phyloP scores from a whole-genome alignment of 2,797 vertebrate species.

The Poecilia velifera region DNA sequence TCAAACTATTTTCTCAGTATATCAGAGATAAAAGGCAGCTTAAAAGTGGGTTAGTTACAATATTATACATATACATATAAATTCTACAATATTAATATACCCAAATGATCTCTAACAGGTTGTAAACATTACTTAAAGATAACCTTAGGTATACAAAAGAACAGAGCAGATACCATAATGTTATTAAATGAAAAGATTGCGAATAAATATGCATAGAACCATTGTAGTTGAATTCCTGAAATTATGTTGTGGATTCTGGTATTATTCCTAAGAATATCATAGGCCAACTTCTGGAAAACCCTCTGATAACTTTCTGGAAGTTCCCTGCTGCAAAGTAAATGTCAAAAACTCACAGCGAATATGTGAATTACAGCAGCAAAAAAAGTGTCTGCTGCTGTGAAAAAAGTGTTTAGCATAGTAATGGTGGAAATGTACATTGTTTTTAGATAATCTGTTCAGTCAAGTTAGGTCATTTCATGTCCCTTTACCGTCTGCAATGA shows the following conservation, averaged over 20 bases:
- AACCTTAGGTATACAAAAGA: not conserved
- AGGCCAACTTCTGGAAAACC: not conserved
- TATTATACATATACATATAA: no score
- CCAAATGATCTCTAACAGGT: not conserved
- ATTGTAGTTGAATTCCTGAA: not conserved
- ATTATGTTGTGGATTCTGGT: not conserved
- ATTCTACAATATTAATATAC: not conserved
- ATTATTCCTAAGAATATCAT: not conserved
- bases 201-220: not conserved
- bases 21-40: not conserved
- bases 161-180: not conserved
- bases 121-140: not conserved
- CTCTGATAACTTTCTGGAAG: not conserved
- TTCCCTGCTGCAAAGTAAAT: not conserved
- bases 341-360: not conserved
- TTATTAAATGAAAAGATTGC: not conserved
- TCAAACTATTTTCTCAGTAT: not conserved
- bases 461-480: not conserved
- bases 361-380: not conserved
- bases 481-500: not conserved
- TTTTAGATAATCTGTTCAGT: not conserved
- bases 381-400: not conserved
- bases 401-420: not conserved
- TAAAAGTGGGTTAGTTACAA: not conserved
- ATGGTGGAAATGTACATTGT: not conserved